A percentile compares a stretch with the other conserved stretches of the same genome.
These are phyloP conservation scores for Siniperca obscura DNA, from an alignment of 2,797 vertebrate species.

Conservation along the genomic window DNA sequence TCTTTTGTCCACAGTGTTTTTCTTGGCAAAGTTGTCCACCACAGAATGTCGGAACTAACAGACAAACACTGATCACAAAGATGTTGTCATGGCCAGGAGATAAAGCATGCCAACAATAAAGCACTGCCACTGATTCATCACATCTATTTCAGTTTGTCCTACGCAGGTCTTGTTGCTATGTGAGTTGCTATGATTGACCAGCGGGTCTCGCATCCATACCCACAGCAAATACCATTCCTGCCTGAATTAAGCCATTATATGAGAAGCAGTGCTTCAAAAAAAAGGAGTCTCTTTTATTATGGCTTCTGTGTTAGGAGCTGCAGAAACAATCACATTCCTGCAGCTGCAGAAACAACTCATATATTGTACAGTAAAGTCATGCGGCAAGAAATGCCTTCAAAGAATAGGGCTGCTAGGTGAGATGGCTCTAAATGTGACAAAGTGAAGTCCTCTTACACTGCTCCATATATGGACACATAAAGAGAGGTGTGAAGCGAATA, in stretches of 20 bases:
- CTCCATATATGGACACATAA: conserved; percentile 52
- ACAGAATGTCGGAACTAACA: conserved; percentile 54
- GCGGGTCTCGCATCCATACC: conserved; percentile 47
- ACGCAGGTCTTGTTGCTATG: conserved; percentile 77
- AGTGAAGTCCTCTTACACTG: conserved; percentile 46
- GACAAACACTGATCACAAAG: conserved; percentile 58
- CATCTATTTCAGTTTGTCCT: conserved; percentile 67
- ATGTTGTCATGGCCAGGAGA: conserved; percentile 50
- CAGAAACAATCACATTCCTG: conserved; percentile 55
- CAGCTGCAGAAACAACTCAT: conserved; percentile 47
- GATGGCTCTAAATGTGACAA: conserved; percentile 59
- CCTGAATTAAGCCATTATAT: conserved; percentile 53
- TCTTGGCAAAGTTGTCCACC: conserved; percentile 48
- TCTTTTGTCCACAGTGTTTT: conserved; percentile 52
- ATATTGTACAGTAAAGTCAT: conserved; percentile 39
- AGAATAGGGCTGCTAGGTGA: conserved; percentile 43
- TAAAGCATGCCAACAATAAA: conserved; percentile 53
- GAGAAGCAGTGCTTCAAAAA: conserved; percentile 35
- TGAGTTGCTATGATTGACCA: conserved; percentile 77
- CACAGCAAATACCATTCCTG: conserved; percentile 45
- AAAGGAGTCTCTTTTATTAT: conserved; percentile 32
- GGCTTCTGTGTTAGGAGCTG: conserved; percentile 36
- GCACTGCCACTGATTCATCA: conserved; percentile 69
- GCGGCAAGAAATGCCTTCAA: conserved; percentile 45
- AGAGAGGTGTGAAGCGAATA: conserved; percentile 54